These are phyloP conservation scores for Ernsta delagoae DNA, from an alignment of 2,888 invertebrate species.

Conservation along the genomic window DNA sequence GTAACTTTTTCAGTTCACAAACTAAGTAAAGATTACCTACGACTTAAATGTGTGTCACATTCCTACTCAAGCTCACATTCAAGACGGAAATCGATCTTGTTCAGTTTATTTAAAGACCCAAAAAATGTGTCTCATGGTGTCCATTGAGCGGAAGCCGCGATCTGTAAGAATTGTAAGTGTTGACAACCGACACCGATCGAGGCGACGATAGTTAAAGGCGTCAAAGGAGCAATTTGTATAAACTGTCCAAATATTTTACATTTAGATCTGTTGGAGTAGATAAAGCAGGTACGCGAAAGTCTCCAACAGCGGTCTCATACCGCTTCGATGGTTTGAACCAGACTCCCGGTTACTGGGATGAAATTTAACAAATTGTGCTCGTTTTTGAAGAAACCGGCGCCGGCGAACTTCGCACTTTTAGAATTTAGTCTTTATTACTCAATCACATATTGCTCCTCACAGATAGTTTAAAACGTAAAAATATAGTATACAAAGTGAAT, in stretches of 20 bases:
- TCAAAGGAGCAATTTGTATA: constrained; percentile 74
- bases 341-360: constrained; percentile 16
- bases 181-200: constrained; percentile 58
- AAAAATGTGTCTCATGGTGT: constrained; percentile 10
- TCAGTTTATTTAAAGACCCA: background rate
- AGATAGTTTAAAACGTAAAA: no score
- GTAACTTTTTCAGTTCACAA: no score
- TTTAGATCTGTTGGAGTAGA: constrained; percentile 62
- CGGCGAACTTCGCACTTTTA: no score
- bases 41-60: no score
- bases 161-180: constrained; percentile 48
- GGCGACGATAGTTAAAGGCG: constrained; percentile 65
- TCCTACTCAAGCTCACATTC: background rate
- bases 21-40: no score
- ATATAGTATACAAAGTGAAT: no score
- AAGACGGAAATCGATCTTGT: background rate
- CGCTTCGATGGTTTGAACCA: constrained; percentile 14
- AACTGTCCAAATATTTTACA: constrained; percentile 63
- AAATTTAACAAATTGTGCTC: constrained; percentile 21
- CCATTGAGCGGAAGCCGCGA: constrained; percentile 38
- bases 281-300: constrained; percentile 47
- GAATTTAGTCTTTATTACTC: no score
- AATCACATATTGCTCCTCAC: no score
- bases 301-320: constrained; percentile 45
- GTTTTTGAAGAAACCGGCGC: no score